These are phyloP conservation scores for Folsomia manolachei DNA, from an alignment of 2,888 invertebrate genomes.

Conservation along the genomic window DNA sequence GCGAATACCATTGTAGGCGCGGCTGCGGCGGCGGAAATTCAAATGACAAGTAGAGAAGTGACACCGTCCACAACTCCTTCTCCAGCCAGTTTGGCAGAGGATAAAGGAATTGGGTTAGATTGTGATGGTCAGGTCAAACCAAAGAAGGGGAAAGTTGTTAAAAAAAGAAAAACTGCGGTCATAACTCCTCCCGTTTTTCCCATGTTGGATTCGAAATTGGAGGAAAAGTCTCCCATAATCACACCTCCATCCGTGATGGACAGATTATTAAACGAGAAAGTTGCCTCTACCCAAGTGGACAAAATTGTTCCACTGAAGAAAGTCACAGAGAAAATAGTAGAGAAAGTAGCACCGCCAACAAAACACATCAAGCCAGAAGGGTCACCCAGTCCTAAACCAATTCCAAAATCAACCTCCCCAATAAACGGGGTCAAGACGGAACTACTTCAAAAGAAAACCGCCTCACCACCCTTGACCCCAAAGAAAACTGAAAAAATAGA, in stretches of 20 bases:
- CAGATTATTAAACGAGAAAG: not conserved
- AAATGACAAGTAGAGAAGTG: not conserved
- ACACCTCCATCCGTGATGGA: not conserved
- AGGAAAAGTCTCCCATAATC: too few relatives aligned
- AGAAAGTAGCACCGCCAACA: not conserved
- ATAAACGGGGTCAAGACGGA: not conserved
- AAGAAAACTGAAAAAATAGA: not conserved
- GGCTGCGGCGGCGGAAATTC: constrained; percentile 19
- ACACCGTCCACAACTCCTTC: too few relatives aligned
- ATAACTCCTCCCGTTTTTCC: not conserved
- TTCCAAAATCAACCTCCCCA: not conserved
- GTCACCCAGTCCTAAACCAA: too few relatives aligned
- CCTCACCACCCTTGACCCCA: not conserved
- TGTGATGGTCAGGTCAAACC: constrained; percentile 16
- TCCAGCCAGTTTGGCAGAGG: not conserved
- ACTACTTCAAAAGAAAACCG: not conserved
- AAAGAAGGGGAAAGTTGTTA: not conserved
- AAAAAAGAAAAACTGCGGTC: not conserved
- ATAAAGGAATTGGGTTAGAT: not conserved
- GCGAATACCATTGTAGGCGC: constrained; percentile 22
- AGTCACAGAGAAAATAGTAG: not conserved
- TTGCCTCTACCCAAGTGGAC: not conserved
- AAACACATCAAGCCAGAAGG: too few relatives aligned
- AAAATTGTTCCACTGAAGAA: not conserved
- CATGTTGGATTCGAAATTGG: not conserved